phyloP scores from a whole-genome alignment of 2,888 invertebrate genomes.

The Polymixis lichenea region DNA sequence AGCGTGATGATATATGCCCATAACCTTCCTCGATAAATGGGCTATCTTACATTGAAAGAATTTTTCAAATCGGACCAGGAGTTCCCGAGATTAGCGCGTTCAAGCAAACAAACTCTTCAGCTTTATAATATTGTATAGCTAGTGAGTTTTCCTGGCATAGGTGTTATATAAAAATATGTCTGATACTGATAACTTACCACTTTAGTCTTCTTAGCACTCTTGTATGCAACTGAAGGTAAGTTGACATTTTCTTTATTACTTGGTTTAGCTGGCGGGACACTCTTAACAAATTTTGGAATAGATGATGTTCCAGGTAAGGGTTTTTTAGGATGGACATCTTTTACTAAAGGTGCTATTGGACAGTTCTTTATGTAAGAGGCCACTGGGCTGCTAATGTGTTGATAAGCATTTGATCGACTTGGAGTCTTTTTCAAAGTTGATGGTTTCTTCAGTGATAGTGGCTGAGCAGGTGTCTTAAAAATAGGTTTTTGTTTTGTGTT shows the following conservation, averaged over 20 bases:
- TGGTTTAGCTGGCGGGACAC: constrained; percentile 55
- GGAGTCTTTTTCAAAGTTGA: constrained; percentile 73
- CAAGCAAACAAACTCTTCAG: no score
- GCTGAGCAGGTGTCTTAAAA: constrained; percentile 78
- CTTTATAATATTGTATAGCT: no score
- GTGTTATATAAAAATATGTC: not conserved
- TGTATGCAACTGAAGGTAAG: constrained; percentile 79
- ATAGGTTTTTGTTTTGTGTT: constrained; percentile 60
- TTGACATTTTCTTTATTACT: constrained; percentile 79
- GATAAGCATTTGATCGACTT: constrained; percentile 72
- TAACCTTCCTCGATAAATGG: no score
- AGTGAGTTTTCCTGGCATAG: not conserved
- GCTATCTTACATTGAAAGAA: no score
- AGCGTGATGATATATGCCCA: no score
- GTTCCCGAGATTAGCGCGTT: no score
- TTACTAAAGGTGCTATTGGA: constrained; percentile 78
- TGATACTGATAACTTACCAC: constrained; percentile 73
- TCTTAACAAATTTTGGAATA: constrained; percentile 77
- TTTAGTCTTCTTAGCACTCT: constrained; percentile 81
- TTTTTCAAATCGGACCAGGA: no score
- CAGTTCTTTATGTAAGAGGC: constrained; percentile 83
- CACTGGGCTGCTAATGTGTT: constrained; percentile 83
- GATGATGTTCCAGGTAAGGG: constrained; percentile 75
- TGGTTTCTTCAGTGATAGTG: constrained; percentile 70
- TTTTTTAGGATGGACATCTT: constrained; percentile 80